Evolutionary conservation across 2,888 invertebrate species (phyloP), one percentile per base, ranked within the genome.

Genomic region (Eristalis tenax): DNA sequence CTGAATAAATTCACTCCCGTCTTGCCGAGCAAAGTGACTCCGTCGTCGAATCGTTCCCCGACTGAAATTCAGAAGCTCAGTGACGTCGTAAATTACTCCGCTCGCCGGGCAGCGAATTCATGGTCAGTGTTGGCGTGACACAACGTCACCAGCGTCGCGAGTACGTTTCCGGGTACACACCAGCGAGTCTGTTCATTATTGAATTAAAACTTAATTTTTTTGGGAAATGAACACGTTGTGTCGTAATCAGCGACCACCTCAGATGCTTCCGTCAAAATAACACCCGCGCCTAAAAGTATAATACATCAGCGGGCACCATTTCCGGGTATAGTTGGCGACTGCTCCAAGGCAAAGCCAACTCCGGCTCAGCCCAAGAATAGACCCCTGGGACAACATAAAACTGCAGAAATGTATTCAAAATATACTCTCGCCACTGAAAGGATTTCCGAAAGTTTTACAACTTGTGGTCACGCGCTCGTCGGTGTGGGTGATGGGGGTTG

Each of bases 191-290:
- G 32, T 32, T 63, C 15, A 50, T 50, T 73, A 50, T 50, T 63
- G 32, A 75, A 75, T 75, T 75, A 66, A 75, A 75, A 38, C 18
- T 75, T 57, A n/a, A 75, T 75, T 57, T 28, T 23, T 66, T n/a
- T 6, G 28, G 65, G 57, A 75, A 75, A 75, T 57, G 38, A 75
- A 40, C 13, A 43, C 59, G 28, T 66, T 65, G 35, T 59, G 40
- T 66, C 35, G 57, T 66, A 75, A 75, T 75, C 57, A 63, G 32
- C 43, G 32, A 22, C 43, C 43, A 57, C 65, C 75, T 61, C 15
- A 15, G 32, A 22, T 10, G 26, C 18, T 26, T 56, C 11, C 11
- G 56, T 74, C 64, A 74, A 65, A 65, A 66, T 28, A 75, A 59
- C 15, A 18, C 43, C 68, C 23, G 61, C 61, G 76, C 76, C 76